Percentiles rank a stretch among this genome's conserved stretches.
These are phyloP conservation scores for Megalops atlanticus DNA, from an alignment of 2,113 vertebrate species.

Conservation along the genomic window DNA sequence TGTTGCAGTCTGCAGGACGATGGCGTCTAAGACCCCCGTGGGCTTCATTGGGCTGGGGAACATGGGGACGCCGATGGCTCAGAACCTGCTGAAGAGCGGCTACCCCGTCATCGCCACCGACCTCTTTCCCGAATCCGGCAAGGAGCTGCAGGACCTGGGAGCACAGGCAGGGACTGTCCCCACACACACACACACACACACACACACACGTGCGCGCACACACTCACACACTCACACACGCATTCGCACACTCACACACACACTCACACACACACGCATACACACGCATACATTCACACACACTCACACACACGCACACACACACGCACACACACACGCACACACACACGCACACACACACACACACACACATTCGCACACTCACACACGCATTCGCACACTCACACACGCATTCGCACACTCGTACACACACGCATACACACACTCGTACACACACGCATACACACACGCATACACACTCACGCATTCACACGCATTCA, in stretches of 20 bases:
- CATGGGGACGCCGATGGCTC: slow-evolving; percentile 99
- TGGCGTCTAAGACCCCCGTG: slow-evolving; percentile 97
- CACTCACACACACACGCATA: slow-evolving; percentile 4
- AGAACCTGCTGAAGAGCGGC: slow-evolving; percentile 92
- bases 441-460: not conserved
- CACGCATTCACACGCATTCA: not conserved
- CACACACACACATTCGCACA: slow-evolving; percentile 2
- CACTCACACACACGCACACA: not conserved
- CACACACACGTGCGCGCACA: not conserved
- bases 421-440: not conserved
- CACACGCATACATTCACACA: slow-evolving; percentile 1
- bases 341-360: not conserved
- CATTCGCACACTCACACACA: slow-evolving; percentile 3
- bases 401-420: not conserved
- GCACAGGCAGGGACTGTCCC: slow-evolving; percentile 89
- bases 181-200: not conserved
- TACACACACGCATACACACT: not conserved
- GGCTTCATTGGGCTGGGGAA: slow-evolving; percentile 96
- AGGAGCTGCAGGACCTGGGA: slow-evolving; percentile 88
- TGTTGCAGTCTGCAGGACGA: slow-evolving; percentile 83
- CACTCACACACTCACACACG: not conserved
- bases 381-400: slow-evolving; percentile 17
- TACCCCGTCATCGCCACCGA: slow-evolving; percentile 92
- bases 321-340: not conserved
- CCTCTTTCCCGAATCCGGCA: slow-evolving; percentile 95